Evolutionary conservation across 2,113 vertebrate species (phyloP).

Genomic region (Syrmaticus mikado): DNA sequence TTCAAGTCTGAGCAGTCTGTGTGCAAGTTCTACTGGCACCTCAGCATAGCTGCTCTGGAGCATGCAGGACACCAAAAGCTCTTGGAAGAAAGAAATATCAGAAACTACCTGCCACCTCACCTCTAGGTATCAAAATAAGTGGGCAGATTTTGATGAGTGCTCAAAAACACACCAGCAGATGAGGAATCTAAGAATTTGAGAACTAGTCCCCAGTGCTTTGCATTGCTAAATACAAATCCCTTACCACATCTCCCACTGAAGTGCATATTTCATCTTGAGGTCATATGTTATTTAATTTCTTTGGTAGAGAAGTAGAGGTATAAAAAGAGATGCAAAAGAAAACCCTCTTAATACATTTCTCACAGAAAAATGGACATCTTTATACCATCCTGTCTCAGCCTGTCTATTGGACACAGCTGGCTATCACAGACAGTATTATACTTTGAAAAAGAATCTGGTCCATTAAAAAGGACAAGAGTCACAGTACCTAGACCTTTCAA

Average conservation of each 20-base stretch:
- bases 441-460: background rate
- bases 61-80: background rate
- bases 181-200: background rate
- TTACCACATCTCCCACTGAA: background rate
- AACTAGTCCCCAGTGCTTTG: background rate
- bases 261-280: background rate
- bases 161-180: background rate
- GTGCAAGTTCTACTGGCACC: background rate
- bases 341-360: background rate
- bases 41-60: background rate
- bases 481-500: background rate
- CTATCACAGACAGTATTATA: background rate
- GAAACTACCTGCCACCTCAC: background rate
- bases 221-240: background rate
- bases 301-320: background rate
- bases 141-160: background rate
- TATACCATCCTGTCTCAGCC: background rate
- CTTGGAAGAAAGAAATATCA: background rate
- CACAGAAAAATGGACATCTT: background rate
- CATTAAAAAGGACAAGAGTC: background rate
- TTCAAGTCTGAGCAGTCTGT: background rate
- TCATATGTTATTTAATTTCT: background rate
- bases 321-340: background rate
- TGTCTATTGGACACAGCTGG: accelerated
- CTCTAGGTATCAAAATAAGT: background rate